Percentiles rank a stretch among this genome's conserved stretches.
phyloP scores from a whole-genome alignment of 2,113 vertebrate genomes.

The Lepus americanus region DNA sequence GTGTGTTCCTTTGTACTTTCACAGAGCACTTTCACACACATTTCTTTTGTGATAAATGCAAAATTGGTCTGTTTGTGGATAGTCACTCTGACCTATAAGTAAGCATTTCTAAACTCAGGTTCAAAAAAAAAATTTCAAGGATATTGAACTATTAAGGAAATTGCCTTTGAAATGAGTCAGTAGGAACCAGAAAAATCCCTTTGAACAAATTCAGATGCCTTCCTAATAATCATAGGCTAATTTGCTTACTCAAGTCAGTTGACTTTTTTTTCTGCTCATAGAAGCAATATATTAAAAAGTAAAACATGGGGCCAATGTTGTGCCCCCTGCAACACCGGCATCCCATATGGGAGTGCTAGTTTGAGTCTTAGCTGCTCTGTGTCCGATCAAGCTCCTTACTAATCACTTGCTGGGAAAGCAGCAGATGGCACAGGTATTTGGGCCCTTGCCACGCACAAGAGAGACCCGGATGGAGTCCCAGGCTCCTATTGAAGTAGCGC shows the following conservation, averaged over 20 bases:
- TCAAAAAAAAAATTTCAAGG: constrained; percentile 42
- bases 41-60: constrained; percentile 57
- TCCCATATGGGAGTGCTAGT: no score
- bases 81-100: constrained; percentile 41
- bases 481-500: no score
- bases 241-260: background rate
- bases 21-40: background rate
- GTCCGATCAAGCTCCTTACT: no score
- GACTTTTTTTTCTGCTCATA: background rate
- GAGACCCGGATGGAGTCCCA: no score
- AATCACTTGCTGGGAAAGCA: no score
- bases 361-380: no score
- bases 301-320: background rate
- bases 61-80: constrained; percentile 36
- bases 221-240: background rate
- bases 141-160: constrained; percentile 22
- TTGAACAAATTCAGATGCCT: constrained; percentile 23
- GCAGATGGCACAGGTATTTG: no score
- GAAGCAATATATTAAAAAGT: constrained; percentile 53
- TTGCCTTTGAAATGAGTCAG: constrained; percentile 29
- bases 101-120: constrained; percentile 20
- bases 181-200: background rate
- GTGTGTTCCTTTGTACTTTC: constrained; percentile 2
- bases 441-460: no score
- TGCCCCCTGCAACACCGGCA: no score